Evolutionary conservation across 2,888 invertebrate species (phyloP).

Genomic region (Dryocosmus kuriphilus): DNA sequence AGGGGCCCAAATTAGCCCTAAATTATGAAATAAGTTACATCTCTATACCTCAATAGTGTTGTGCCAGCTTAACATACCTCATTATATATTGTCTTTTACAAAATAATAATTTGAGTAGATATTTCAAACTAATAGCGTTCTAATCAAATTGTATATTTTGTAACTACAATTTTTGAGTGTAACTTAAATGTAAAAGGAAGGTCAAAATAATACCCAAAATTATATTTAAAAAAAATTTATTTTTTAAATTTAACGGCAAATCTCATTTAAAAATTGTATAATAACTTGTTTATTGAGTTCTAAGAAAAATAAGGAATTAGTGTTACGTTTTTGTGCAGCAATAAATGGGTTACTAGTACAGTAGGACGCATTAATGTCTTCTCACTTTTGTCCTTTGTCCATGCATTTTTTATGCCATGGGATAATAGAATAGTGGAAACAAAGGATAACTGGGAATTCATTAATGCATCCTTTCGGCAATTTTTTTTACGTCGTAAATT

Average conservation of each 20-base stretch:
- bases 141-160: too few species aligned
- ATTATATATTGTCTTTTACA: neutral
- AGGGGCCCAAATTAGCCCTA: too few species aligned
- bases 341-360: conserved; percentile 22
- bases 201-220: too few species aligned
- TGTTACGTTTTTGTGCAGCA: neutral
- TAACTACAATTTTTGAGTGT: too few species aligned
- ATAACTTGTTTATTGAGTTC: neutral
- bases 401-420: neutral
- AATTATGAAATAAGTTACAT: too few species aligned
- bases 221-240: too few species aligned
- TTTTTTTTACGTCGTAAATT: neutral
- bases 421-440: conserved; percentile 9
- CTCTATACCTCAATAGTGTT: too few species aligned
- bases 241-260: too few species aligned
- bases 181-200: too few species aligned
- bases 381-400: conserved; percentile 22
- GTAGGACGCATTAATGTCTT: conserved; percentile 20
- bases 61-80: too few species aligned
- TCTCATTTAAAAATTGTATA: too few species aligned
- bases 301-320: neutral
- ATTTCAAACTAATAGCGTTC: neutral
- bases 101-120: neutral
- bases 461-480: neutral
- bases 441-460: neutral